phyloP scores from a whole-genome alignment of 2,888 invertebrate species.

The Mycalesis mineus region DNA sequence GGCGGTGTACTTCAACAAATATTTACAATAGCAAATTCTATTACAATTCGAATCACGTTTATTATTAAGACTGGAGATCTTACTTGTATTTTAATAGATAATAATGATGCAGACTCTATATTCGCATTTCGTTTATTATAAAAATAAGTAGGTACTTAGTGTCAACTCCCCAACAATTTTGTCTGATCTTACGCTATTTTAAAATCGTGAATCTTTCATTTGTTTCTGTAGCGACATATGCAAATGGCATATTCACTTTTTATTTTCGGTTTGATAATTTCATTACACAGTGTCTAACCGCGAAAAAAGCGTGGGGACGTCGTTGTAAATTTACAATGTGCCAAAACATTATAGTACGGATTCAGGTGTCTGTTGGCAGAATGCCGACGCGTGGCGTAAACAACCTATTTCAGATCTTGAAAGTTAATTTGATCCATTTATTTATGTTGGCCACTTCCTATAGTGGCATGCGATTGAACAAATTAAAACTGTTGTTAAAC shows the following conservation, averaged over 20 bases:
- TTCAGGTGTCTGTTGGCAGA: constrained; percentile 69
- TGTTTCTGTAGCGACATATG: background rate
- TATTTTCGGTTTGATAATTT: background rate
- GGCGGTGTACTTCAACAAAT: constrained; percentile 12
- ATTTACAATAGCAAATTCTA: constrained; percentile 3
- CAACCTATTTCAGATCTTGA: constrained; percentile 72
- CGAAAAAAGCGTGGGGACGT: constrained; percentile 32
- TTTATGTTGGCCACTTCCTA: constrained; percentile 44
- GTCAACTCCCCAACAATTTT: no score
- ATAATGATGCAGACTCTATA: no score
- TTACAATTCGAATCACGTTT: no score
- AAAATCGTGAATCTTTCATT: no score
- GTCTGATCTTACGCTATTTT: no score
- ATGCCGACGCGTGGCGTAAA: constrained; percentile 70
- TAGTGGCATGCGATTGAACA: constrained; percentile 8
- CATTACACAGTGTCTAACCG: background rate
- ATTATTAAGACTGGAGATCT: no score
- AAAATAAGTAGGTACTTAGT: no score
- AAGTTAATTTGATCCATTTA: constrained; percentile 56
- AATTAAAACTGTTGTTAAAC: background rate
- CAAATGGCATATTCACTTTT: background rate
- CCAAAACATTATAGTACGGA: constrained; percentile 62
- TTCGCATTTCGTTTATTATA: no score
- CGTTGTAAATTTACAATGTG: constrained; percentile 60
- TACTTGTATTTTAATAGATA: no score